These are phyloP conservation scores for Microctonus hyperodae DNA, from an alignment of 2,888 invertebrate species.

Conservation along the genomic window DNA sequence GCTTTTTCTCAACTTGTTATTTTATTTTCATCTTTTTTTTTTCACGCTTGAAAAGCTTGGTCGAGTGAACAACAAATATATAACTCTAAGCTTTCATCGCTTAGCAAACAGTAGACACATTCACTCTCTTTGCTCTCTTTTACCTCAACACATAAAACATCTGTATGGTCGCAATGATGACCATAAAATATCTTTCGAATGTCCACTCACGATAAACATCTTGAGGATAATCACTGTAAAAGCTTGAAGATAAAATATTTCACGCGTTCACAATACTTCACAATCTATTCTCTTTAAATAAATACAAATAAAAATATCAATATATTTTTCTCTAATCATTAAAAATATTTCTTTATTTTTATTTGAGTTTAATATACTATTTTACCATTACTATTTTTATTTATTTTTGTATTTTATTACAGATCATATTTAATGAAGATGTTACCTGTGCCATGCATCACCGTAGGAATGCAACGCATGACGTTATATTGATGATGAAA, in stretches of 20 bases:
- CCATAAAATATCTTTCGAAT: conserved; percentile 45
- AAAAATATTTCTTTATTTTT: not conserved
- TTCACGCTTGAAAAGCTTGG: conserved; percentile 20
- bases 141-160: conserved; percentile 7
- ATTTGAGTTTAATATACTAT: not conserved
- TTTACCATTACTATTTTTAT: not conserved
- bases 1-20: too few relatives aligned
- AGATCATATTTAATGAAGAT: conserved; percentile 27
- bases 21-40: not conserved
- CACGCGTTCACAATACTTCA: conserved; percentile 18
- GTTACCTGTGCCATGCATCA: conserved; percentile 32
- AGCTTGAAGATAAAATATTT: conserved; percentile 47
- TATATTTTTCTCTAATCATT: not conserved
- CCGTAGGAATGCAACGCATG: conserved; percentile 34
- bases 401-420: not conserved
- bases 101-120: conserved; percentile 51
- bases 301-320: not conserved
- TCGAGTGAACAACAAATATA: conserved; percentile 53
- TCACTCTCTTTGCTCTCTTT: not conserved
- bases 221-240: conserved; percentile 59
- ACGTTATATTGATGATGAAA: conserved; percentile 22
- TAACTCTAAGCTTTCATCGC: conserved; percentile 55
- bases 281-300: not conserved
- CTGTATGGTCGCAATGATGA: conserved; percentile 35
- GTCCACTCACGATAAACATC: conserved; percentile 52